Evolutionary conservation across 2,113 vertebrate species (phyloP).

Genomic region (Entelurus aequoreus): DNA sequence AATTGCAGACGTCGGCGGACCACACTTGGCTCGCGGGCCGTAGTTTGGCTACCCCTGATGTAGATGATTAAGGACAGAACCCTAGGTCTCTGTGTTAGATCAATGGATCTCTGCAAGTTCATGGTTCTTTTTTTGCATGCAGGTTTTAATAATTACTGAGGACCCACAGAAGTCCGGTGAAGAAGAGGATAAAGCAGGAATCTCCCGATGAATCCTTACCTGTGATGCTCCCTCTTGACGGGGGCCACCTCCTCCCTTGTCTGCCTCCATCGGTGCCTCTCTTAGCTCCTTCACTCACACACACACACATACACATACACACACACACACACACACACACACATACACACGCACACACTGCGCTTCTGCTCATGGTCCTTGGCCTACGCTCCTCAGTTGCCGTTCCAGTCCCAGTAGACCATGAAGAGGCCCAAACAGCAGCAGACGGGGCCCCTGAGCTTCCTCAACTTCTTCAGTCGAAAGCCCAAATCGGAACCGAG

Average conservation of each 20-base stretch:
- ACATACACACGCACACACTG: neutral
- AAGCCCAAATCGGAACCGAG: conserved; percentile 71
- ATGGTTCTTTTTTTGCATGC: neutral
- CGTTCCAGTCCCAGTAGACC: conserved; percentile 40
- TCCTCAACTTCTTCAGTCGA: conserved; percentile 73
- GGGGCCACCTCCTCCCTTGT: conserved; percentile 55
- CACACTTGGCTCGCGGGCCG: too few species aligned
- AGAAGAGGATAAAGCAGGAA: neutral
- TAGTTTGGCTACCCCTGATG: too few species aligned
- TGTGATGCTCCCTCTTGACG: conserved; percentile 50
- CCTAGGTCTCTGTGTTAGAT: too few species aligned
- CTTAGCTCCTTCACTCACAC: neutral
- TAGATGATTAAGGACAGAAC: too few species aligned
- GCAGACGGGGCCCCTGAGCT: conserved; percentile 66
- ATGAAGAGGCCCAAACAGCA: conserved; percentile 75
- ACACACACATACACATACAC: neutral
- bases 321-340: too few species aligned
- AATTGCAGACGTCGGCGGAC: too few species aligned
- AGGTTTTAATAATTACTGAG: neutral
- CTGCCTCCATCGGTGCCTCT: conserved; percentile 39
- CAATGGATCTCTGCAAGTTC: too few species aligned
- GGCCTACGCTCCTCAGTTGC: conserved; percentile 47
- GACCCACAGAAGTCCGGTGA: conserved; percentile 16
- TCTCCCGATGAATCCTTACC: conserved; percentile 29
- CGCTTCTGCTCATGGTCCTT: conserved; percentile 58